Percentiles rank a stretch among this genome's conserved stretches.
phyloP scores from a whole-genome alignment of 2,113 vertebrate species.

The Pelecanoides urinatrix region DNA sequence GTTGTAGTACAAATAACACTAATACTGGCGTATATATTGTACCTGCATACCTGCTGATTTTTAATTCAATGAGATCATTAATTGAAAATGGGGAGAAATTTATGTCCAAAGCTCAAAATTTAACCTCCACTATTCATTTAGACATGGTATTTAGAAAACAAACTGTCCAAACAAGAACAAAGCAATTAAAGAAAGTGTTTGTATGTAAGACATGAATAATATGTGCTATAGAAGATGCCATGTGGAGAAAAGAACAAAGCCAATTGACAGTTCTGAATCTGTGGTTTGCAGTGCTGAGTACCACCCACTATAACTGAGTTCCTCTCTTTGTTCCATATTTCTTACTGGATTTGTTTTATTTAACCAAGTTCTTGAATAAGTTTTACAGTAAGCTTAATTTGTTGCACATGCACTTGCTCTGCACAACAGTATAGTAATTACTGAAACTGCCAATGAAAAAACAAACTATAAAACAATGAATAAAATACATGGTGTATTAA shows the following conservation, averaged over 20 bases:
- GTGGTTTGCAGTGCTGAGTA: background rate
- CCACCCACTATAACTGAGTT: fast-evolving
- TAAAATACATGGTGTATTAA: background rate
- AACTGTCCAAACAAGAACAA: background rate
- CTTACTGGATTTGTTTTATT: background rate
- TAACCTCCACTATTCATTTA: background rate
- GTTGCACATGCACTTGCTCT: background rate
- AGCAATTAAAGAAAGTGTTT: background rate
- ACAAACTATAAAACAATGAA: background rate
- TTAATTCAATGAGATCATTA: background rate
- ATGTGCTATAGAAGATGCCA: background rate
- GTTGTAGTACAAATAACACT: background rate
- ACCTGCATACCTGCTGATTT: background rate
- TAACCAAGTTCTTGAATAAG: background rate
- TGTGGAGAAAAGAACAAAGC: background rate
- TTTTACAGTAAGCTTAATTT: background rate
- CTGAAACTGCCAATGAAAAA: background rate
- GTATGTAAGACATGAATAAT: background rate
- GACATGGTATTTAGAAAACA: background rate
- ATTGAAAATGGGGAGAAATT: fast-evolving
- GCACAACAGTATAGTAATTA: background rate
- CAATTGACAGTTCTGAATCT: background rate
- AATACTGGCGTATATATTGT: no score
- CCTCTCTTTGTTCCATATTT: background rate
- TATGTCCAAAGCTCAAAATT: background rate